Evolutionary conservation across 2,113 vertebrate species (phyloP).

Genomic region (Hydrochoerus hydrochaeris): DNA sequence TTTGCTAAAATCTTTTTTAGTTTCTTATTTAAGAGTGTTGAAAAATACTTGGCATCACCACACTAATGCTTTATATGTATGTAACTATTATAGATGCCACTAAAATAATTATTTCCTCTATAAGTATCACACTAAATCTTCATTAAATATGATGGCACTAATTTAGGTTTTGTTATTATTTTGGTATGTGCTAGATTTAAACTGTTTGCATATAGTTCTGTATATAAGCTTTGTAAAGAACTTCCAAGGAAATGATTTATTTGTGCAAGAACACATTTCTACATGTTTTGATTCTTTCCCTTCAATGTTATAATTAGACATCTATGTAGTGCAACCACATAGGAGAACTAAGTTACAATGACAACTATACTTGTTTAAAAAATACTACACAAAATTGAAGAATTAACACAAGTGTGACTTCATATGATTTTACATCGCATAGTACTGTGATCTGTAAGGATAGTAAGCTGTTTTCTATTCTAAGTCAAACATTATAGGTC

Average conservation of each 20-base stretch:
- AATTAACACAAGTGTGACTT: not conserved
- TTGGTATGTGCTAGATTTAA: slow-evolving; percentile 9
- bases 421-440: not conserved
- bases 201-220: slow-evolving; percentile 8
- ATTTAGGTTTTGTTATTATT: not conserved
- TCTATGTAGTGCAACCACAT: not conserved
- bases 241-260: not conserved
- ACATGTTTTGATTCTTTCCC: not conserved
- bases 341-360: not conserved
- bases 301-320: not conserved
- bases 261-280: slow-evolving; percentile 5
- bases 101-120: slow-evolving; percentile 33
- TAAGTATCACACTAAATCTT: slow-evolving; percentile 23
- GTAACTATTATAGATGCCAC: not conserved
- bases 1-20: not conserved
- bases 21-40: not conserved
- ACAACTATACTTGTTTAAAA: not conserved
- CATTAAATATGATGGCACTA: not conserved
- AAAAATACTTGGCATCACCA: slow-evolving; percentile 16
- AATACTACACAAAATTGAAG: not conserved
- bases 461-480: not conserved
- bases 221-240: slow-evolving; percentile 5
- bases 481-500: not conserved
- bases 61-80: not conserved
- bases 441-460: not conserved